Percentiles rank a stretch among this genome's conserved stretches.
Evolutionary conservation across 2,797 vertebrate genomes (phyloP).

Genomic region (Hybognathus amarus): DNA sequence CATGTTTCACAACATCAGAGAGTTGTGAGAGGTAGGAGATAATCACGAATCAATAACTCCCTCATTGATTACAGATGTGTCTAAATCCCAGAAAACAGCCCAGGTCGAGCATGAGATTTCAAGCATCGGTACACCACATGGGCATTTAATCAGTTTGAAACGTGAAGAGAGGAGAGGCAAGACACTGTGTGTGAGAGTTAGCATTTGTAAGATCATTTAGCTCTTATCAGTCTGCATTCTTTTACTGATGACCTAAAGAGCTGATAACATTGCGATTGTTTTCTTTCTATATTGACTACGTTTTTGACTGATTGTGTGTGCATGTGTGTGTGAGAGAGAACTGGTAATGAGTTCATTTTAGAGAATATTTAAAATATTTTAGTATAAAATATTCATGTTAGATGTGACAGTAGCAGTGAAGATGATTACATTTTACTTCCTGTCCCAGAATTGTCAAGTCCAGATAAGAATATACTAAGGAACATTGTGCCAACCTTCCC

Average conservation of each 20-base stretch:
- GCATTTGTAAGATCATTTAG: slow-evolving; percentile 12
- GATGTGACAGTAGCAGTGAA: neutral
- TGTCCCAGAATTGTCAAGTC: slow-evolving; percentile 10
- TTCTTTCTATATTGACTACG: slow-evolving; percentile 35
- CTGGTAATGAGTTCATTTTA: neutral
- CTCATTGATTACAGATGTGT: slow-evolving; percentile 42
- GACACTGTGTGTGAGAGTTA: neutral
- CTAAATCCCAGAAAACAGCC: slow-evolving; percentile 30
- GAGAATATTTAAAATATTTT: neutral
- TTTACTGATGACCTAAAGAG: slow-evolving; percentile 58
- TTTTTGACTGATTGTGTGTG: slow-evolving; percentile 10
- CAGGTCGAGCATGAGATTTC: slow-evolving; percentile 6
- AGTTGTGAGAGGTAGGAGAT: slow-evolving; percentile 17
- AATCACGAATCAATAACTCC: slow-evolving; percentile 43
- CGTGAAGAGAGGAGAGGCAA: neutral
- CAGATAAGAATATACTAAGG: neutral
- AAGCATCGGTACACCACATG: slow-evolving; percentile 24
- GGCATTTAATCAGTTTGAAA: slow-evolving; percentile 33
- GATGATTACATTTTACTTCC: neutral
- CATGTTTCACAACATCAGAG: slow-evolving; percentile 43
- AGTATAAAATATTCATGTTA: neutral
- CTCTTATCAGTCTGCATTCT: slow-evolving; percentile 56
- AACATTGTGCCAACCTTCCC: neutral
- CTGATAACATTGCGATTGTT: slow-evolving; percentile 54
- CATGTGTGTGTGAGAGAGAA: neutral